Conservation (phyloP, 2,888 invertebrate genomes). For the Diarsia mendica region DNA sequence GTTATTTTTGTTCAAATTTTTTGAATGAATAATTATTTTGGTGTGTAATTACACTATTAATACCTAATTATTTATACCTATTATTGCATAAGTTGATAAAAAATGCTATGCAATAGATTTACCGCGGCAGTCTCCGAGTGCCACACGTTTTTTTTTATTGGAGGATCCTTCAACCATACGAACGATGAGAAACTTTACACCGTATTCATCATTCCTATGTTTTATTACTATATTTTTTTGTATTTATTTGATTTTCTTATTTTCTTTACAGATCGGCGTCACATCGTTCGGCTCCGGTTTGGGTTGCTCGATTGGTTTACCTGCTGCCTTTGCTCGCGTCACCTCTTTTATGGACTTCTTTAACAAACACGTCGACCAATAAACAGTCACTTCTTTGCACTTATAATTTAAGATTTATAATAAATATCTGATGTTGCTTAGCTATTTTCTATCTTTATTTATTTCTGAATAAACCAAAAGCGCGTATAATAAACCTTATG, state of each 20-base stretch:
- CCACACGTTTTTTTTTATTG: too few species aligned
- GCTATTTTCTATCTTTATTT: not conserved
- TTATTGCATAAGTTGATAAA: too few species aligned
- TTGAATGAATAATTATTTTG: too few species aligned
- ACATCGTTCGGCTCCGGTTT: conserved; percentile 29
- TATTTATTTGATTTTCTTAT: not conserved
- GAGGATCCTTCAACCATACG: not conserved
- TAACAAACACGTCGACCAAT: conserved; percentile 13
- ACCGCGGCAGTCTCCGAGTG: too few species aligned
- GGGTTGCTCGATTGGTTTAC: conserved; percentile 69
- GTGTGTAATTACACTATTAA: too few species aligned
- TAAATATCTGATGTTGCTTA: not conserved
- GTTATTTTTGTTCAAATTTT: too few species aligned
- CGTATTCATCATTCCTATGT: not conserved
- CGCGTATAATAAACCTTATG: not conserved
- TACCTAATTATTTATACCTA: too few species aligned
- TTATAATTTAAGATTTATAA: not conserved
- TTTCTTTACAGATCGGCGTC: conserved; percentile 27
- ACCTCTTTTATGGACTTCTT: conserved; percentile 69
- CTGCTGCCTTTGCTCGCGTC: conserved; percentile 72
- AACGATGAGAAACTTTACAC: not conserved
- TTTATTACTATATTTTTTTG: not conserved
- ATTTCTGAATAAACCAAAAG: too few species aligned
- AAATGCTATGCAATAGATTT: too few species aligned
- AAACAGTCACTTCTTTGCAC: not conserved